These are phyloP conservation scores for Zaprionus tsacasi DNA, from an alignment of 1,140 invertebrate species.

Conservation along the genomic window DNA sequence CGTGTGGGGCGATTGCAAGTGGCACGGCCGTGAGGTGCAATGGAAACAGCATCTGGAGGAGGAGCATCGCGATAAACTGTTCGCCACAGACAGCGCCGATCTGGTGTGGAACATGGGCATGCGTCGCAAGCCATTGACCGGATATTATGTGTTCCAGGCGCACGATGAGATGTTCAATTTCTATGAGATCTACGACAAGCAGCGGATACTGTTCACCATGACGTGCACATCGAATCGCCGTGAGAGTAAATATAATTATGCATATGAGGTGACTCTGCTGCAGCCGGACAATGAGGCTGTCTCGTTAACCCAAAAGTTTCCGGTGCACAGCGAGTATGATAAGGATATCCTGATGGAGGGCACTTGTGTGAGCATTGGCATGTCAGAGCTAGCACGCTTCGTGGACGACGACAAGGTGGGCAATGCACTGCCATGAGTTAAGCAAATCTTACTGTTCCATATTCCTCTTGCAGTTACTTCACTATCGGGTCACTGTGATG, in stretches of 20 bases:
- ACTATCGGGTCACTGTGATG: slow-evolving; percentile 73
- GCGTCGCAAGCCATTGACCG: slow-evolving; percentile 68
- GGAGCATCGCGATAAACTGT: slow-evolving; percentile 70
- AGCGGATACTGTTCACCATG: slow-evolving; percentile 78
- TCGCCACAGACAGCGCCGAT: slow-evolving; percentile 45
- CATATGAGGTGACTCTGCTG: slow-evolving; percentile 75
- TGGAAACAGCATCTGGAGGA: slow-evolving; percentile 80
- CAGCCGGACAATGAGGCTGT: slow-evolving; percentile 74
- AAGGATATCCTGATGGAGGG: slow-evolving; percentile 76
- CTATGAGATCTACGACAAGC: slow-evolving; percentile 77
- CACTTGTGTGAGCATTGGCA: slow-evolving; percentile 71
- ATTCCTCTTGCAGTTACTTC: slow-evolving; percentile 55
- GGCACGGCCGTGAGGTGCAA: slow-evolving; percentile 76
- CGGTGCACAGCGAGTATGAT: slow-evolving; percentile 81
- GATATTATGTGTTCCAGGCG: slow-evolving; percentile 79
- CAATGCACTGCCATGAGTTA: not conserved
- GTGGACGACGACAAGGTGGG: slow-evolving; percentile 74
- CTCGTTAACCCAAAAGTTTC: slow-evolving; percentile 77
- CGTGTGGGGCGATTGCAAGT: slow-evolving; percentile 79
- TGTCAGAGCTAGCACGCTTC: slow-evolving; percentile 69
- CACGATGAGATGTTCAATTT: slow-evolving; percentile 82
- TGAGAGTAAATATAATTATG: slow-evolving; percentile 77
- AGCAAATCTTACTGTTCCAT: not conserved
- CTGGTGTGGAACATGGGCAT: slow-evolving; percentile 73
- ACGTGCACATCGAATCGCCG: slow-evolving; percentile 77